Conservation (phyloP, 2,113 vertebrate species). For the Alaudala cheleensis region DNA sequence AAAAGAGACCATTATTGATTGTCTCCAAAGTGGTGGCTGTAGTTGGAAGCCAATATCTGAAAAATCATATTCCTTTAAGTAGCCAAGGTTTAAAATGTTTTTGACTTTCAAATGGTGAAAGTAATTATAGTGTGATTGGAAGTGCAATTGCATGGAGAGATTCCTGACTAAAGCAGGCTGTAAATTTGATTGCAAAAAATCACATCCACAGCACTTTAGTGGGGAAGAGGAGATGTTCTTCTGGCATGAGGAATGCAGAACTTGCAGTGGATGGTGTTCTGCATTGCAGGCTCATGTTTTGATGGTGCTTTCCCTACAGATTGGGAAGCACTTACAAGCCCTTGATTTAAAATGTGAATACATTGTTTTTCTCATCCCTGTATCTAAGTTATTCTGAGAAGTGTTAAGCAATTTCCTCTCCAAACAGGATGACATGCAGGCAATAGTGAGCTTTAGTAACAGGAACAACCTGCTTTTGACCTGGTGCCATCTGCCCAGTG, state of each 20-base stretch:
- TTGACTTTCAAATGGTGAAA: background rate
- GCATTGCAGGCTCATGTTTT: background rate
- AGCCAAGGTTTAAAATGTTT: background rate
- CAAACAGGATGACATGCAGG: background rate
- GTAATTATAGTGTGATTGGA: background rate
- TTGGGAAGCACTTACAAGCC: background rate
- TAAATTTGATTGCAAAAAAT: background rate
- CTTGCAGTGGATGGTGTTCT: background rate
- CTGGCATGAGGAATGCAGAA: background rate
- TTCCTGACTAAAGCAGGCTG: background rate
- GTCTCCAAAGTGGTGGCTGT: background rate
- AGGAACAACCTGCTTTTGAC: background rate
- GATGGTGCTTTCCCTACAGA: background rate
- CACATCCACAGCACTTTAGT: background rate
- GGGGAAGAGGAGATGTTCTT: background rate
- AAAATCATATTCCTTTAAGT: background rate
- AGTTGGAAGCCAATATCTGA: background rate
- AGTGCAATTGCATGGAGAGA: rapidly evolving
- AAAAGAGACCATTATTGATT: background rate
- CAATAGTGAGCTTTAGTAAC: background rate
- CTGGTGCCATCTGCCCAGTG: background rate
- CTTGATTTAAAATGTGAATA: background rate
- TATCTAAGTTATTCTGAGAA: background rate
- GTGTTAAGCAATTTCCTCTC: background rate
- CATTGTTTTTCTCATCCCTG: background rate